phyloP scores from a whole-genome alignment of 2,113 vertebrate genomes.

The Chaetops frenatus region DNA sequence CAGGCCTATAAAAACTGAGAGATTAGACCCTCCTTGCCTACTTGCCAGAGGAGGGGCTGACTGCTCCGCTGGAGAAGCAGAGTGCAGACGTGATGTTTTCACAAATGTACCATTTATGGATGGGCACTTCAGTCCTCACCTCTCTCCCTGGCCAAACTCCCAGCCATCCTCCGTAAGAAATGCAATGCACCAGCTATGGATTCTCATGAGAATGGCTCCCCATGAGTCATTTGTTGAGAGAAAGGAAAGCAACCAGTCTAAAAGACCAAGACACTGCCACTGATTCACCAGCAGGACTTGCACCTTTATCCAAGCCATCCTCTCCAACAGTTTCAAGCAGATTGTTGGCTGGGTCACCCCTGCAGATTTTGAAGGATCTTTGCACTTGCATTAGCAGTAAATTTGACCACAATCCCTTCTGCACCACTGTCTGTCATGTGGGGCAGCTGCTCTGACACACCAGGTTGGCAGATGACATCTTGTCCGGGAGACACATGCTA shows the following conservation, averaged over 20 bases:
- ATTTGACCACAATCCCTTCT: neutral
- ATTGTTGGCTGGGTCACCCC: neutral
- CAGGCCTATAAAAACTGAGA: neutral
- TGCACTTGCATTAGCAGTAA: neutral
- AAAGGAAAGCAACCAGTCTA: neutral
- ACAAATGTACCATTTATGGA: neutral
- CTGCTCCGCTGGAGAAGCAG: neutral
- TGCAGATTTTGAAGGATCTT: neutral
- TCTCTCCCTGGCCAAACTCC: neutral
- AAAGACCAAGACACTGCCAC: neutral
- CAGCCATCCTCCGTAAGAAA: neutral
- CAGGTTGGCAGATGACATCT: neutral
- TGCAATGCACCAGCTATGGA: neutral
- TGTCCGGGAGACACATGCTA: neutral
- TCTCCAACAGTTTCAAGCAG: neutral
- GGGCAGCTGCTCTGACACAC: neutral
- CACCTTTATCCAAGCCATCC: neutral
- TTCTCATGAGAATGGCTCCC: neutral
- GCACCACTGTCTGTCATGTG: neutral
- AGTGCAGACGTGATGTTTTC: neutral
- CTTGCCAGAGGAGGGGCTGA: neutral
- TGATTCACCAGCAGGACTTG: neutral
- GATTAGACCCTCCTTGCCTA: neutral
- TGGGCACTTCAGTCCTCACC: neutral
- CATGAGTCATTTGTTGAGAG: neutral